Conservation (phyloP, 1,140 invertebrate species). For the Brachionus paranguensis region DNA sequence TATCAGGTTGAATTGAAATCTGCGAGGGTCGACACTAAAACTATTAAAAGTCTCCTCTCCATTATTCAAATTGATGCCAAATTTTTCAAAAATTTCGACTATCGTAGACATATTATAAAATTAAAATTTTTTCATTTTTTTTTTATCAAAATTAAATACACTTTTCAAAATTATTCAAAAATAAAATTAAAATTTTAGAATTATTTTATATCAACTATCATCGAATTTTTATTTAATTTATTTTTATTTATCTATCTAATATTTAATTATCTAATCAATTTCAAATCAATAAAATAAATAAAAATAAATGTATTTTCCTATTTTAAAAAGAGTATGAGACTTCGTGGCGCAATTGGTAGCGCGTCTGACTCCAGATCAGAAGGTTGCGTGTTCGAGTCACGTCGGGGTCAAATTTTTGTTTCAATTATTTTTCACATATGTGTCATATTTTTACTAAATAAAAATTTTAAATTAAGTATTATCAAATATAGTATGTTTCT, state of each 20-base stretch:
- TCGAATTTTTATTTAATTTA: no score
- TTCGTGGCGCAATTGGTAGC: conserved; percentile 41
- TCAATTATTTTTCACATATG: neutral
- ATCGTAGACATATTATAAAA: neutral
- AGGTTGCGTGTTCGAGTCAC: conserved; percentile 41
- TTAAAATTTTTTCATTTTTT: no score
- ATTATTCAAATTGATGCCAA: conserved; percentile 12
- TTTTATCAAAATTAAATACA: neutral
- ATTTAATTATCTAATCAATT: no score
- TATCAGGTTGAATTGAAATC: conserved; percentile 27
- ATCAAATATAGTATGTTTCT: no score
- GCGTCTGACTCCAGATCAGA: conserved; percentile 41
- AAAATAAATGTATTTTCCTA: neutral
- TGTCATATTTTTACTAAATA: no score
- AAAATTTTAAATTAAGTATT: no score
- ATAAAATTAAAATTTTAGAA: no score
- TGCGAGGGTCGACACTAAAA: neutral
- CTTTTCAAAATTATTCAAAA: neutral
- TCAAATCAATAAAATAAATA: no score
- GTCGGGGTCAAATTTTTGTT: conserved; percentile 40
- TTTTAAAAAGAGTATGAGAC: neutral
- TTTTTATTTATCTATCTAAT: no score
- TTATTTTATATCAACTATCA: no score
- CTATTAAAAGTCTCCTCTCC: neutral
- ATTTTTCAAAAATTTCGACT: conserved; percentile 4